A percentile compares a stretch with the other conserved stretches of the same genome.
Conservation (phyloP, 2,888 invertebrate genomes). For the Caenorhabditis japonica region DNA sequence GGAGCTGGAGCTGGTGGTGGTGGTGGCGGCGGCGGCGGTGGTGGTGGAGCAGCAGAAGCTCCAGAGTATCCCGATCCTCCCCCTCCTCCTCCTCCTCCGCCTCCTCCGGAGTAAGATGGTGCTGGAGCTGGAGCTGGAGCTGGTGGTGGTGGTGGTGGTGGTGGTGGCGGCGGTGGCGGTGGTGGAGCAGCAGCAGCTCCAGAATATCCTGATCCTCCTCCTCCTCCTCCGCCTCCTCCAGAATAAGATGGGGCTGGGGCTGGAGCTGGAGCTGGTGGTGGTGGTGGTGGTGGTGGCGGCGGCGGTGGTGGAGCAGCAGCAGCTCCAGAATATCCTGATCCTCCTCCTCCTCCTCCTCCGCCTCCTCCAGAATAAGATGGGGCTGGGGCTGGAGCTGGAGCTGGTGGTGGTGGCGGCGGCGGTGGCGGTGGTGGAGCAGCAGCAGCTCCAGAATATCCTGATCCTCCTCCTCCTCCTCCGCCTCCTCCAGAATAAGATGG, state of each 20-base stretch:
- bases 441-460: conserved; percentile 7
- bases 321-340: conserved; percentile 10
- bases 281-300: conserved; percentile 32
- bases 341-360: conserved; percentile 14
- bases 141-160: neutral
- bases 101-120: conserved; percentile 20
- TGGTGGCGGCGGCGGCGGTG: conserved; percentile 18
- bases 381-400: conserved; percentile 13
- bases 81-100: conserved; percentile 17
- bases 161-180: conserved; percentile 10
- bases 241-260: conserved; percentile 17
- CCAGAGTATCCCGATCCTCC: conserved; percentile 8
- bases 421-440: conserved; percentile 11
- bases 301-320: conserved; percentile 34
- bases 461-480: conserved; percentile 14
- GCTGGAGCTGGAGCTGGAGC: conserved; percentile 19
- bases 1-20: conserved; percentile 25
- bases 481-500: conserved; percentile 4
- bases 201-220: conserved; percentile 21
- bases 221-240: conserved; percentile 27
- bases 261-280: conserved; percentile 27
- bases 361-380: conserved; percentile 17
- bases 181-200: conserved; percentile 14
- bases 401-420: conserved; percentile 15
- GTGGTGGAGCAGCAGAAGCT: conserved; percentile 32